Conservation (phyloP, 2,888 invertebrate species). For the Panzeria rudis region DNA sequence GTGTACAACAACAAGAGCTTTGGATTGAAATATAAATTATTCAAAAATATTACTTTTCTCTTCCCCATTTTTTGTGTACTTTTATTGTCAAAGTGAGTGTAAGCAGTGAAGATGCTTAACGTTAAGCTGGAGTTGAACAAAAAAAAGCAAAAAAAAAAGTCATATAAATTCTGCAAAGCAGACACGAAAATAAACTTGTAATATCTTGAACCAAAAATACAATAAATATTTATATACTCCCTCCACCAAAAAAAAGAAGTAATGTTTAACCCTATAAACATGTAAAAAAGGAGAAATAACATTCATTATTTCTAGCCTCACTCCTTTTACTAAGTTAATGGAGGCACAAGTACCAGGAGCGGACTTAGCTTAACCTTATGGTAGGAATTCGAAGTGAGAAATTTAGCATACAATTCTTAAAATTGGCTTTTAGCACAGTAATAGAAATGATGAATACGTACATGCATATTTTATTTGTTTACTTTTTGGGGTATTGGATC, state of each 20-base stretch:
- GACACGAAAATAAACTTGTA: not conserved
- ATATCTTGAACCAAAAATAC: not conserved
- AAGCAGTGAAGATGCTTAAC: not conserved
- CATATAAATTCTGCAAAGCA: not conserved
- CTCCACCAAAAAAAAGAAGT: not conserved
- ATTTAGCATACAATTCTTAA: too few species aligned
- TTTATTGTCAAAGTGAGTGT: not conserved
- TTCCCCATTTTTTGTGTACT: not conserved
- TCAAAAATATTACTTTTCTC: not conserved
- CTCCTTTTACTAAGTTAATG: too few species aligned
- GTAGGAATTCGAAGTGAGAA: too few species aligned
- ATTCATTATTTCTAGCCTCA: too few species aligned
- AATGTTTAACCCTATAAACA: not conserved
- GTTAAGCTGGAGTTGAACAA: not conserved
- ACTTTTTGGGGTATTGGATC: too few species aligned
- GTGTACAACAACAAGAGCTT: not conserved
- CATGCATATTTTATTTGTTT: too few species aligned
- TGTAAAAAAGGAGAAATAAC: too few species aligned
- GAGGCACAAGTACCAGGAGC: too few species aligned
- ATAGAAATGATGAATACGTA: too few species aligned
- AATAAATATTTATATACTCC: not conserved
- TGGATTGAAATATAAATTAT: slow-evolving; percentile 3
- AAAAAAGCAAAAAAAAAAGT: not conserved
- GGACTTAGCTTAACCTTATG: too few species aligned
- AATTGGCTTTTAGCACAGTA: too few species aligned